A percentile compares a stretch with the other conserved stretches of the same genome.
Conservation (phyloP, 2,113 vertebrate genomes). For the Podarcis cretensis region DNA sequence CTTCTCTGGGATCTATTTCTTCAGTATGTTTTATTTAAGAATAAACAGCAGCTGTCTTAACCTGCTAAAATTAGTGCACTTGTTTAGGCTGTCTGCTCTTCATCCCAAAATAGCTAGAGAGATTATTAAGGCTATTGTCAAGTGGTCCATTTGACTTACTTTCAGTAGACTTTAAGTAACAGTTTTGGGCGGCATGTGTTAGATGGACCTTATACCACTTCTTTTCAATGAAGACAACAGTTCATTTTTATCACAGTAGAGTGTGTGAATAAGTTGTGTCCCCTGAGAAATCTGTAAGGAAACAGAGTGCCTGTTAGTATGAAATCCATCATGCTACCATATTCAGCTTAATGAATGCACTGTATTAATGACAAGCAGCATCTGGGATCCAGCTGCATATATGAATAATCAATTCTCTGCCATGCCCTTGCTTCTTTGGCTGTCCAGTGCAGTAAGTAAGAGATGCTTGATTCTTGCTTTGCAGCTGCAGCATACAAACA, state of each 20-base stretch:
- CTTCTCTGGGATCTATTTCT: not conserved
- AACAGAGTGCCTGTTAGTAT: constrained; percentile 25
- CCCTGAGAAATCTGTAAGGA: constrained; percentile 71
- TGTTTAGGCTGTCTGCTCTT: not conserved
- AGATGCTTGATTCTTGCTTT: not conserved
- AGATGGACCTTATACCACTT: constrained; percentile 52
- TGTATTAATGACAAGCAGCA: not conserved
- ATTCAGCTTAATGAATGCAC: not conserved
- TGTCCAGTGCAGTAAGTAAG: not conserved
- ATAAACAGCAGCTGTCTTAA: not conserved
- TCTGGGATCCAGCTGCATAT: not conserved
- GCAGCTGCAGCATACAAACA: not conserved
- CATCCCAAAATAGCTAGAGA: constrained; percentile 29
- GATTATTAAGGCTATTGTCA: constrained; percentile 25
- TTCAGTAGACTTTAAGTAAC: constrained; percentile 44
- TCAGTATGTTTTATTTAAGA: not conserved
- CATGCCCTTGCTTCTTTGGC: not conserved
- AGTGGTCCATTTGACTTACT: constrained; percentile 59
- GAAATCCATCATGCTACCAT: not conserved
- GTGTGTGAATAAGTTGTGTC: constrained; percentile 58
- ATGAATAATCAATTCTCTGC: not conserved
- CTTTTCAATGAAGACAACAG: constrained; percentile 53
- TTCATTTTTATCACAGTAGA: constrained; percentile 66
- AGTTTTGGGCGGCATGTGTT: constrained; percentile 42
- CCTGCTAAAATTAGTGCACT: constrained; percentile 19